Evolutionary conservation across 2,797 vertebrate genomes (phyloP), one percentile per base, ranked within the genome.

Genomic region (Xenopus petersii): DNA sequence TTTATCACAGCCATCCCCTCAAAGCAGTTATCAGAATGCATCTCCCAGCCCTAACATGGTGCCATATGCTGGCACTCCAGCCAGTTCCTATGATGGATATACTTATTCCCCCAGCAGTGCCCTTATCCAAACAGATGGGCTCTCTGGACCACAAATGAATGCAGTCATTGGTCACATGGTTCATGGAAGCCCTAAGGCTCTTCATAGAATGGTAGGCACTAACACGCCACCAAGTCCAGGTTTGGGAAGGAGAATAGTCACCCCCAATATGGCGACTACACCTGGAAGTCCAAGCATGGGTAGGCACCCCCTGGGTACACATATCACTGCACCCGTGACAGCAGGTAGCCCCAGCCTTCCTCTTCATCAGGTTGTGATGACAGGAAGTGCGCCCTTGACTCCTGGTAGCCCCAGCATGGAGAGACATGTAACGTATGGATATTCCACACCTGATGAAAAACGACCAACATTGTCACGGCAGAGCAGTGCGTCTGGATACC

Each of bases 171-270:
- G 83, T 16, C 89, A 90, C 0, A 33, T 78, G 0, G 71, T 89
- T 9, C 89, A 92, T 0, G 92, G 88, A 56, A 93, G 96, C 84
- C 95, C 97, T 73, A 89, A 87, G 73, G 91, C 93, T 3, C 91
- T 96, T 63, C 96, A 98, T 83, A 92, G 96, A 88, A 98, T 96
- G 8, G 96, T 98, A 88, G 96, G 95, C 82, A 98, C 96, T 74
- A 97, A 98, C 83, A 98, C 96, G 0, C 84, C 88, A 0, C 86
- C 92, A 1, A 93, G 91, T 74, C 91, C 94, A 0, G 75, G 88
- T 75, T 87, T 92, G 0, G 93, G 92, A 67, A 89, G 91, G 77
- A 86, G 84, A 80, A 67, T 89, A 0, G 10, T 87, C 68, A 89
- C 86, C 77, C 87, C 90, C 0, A 0, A 79, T 4, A 16, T 86